A percentile compares a stretch with the other conserved stretches of the same genome.
These are phyloP conservation scores for Toxostoma redivivum DNA, from an alignment of 2,113 vertebrate species.

Conservation along the genomic window DNA sequence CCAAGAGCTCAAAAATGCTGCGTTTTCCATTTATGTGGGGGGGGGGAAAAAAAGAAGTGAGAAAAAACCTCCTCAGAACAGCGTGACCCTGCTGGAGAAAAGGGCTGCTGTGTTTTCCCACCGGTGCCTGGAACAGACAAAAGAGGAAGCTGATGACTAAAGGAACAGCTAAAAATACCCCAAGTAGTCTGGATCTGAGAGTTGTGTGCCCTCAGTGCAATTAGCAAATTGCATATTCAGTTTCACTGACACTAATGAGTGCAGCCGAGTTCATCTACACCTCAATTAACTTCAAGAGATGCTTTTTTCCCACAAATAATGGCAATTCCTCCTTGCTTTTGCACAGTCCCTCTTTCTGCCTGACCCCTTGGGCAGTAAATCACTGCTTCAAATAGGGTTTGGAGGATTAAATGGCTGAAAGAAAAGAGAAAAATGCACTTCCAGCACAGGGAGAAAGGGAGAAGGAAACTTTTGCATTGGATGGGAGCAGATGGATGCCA, in stretches of 20 bases:
- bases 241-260: background rate
- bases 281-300: background rate
- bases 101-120: constrained; percentile 9
- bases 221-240: background rate
- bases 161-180: constrained; percentile 17
- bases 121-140: background rate
- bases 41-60: background rate
- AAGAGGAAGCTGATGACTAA: constrained; percentile 14
- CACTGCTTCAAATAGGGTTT: background rate
- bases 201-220: background rate
- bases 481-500: background rate
- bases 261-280: background rate
- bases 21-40: background rate
- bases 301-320: background rate
- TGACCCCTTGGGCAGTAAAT: background rate
- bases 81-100: background rate
- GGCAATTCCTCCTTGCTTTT: background rate
- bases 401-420: background rate
- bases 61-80: background rate
- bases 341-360: background rate
- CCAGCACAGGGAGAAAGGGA: background rate
- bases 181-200: background rate
- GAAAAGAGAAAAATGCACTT: background rate
- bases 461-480: background rate
- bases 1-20: background rate